phyloP scores from a whole-genome alignment of 2,888 invertebrate species.

The Dinocampus coccinellae region DNA sequence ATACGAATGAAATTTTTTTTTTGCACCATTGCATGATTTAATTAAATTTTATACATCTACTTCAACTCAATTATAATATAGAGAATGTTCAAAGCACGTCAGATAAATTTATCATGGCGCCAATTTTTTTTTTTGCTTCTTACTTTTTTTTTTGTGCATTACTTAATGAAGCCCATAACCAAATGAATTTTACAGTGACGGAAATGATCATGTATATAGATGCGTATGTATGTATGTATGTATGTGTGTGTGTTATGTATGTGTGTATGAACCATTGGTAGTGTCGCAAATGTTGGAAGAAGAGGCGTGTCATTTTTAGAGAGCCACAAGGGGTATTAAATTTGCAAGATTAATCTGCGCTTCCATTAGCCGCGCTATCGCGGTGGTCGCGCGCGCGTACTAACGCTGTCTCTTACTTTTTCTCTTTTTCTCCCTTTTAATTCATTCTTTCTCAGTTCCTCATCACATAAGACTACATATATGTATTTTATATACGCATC shows the following conservation, averaged over 20 bases:
- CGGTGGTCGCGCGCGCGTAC: constrained; percentile 44
- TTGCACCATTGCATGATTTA: neutral
- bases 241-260: neutral
- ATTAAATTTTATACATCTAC: neutral
- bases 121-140: constrained; percentile 46
- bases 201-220: neutral
- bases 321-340: constrained; percentile 51
- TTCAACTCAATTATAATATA: neutral
- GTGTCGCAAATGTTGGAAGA: constrained; percentile 11
- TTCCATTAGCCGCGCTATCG: constrained; percentile 54
- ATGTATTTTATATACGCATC: neutral
- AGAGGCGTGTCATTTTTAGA: constrained; percentile 50
- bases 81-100: neutral
- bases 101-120: constrained; percentile 12
- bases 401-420: neutral
- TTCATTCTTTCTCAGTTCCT: no score
- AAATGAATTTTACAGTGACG: constrained; percentile 57
- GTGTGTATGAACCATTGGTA: neutral
- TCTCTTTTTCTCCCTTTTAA: no score
- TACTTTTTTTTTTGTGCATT: constrained; percentile 47
- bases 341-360: constrained; percentile 59
- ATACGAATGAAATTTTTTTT: neutral
- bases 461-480: no score
- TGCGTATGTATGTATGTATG: neutral
- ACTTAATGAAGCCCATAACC: constrained; percentile 61